phyloP scores from a whole-genome alignment of 2,113 vertebrate genomes.

The Lota lota region DNA sequence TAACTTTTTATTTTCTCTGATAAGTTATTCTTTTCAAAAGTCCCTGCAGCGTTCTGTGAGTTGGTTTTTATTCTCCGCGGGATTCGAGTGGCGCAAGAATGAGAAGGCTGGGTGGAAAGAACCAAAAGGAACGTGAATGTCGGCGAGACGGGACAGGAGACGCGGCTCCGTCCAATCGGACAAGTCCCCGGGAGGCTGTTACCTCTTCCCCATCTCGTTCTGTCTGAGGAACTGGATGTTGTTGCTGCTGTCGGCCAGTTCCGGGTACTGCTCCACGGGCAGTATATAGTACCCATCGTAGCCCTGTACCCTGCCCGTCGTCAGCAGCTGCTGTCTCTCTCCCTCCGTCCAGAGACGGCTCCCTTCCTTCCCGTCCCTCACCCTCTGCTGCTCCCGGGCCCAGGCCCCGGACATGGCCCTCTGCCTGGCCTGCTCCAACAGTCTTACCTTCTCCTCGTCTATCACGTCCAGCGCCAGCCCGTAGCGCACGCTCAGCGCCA shows the following conservation, averaged over 20 bases:
- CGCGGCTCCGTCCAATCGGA: constrained; percentile 28
- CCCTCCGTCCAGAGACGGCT: constrained; percentile 97
- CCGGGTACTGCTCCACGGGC: constrained; percentile 97
- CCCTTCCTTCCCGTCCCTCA: constrained; percentile 90
- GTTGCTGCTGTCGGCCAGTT: constrained; percentile 98
- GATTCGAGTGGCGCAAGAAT: constrained; percentile 80
- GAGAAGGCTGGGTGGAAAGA: constrained; percentile 49
- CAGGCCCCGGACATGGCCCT: constrained; percentile 88
- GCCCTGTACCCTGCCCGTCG: constrained; percentile 89
- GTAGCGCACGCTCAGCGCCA: constrained; percentile 91
- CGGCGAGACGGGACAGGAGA: constrained; percentile 30
- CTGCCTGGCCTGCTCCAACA: constrained; percentile 92
- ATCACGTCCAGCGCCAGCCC: constrained; percentile 86
- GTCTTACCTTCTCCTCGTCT: constrained; percentile 92
- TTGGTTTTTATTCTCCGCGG: constrained; percentile 90
- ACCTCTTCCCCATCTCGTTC: constrained; percentile 99
- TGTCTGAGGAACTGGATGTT: constrained; percentile 99
- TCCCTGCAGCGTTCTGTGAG: constrained; percentile 90
- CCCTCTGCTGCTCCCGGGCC: constrained; percentile 93
- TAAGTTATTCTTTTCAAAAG: constrained; percentile 78
- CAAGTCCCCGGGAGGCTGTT: constrained; percentile 81
- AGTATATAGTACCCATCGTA: constrained; percentile 98
- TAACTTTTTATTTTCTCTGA: constrained; percentile 72
- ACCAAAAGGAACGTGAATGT: constrained; percentile 19
- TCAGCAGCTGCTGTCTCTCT: constrained; percentile 95